These are phyloP conservation scores for Heteractis magnifica DNA, from an alignment of 92 coral and sea anemone genomes.

Conservation along the genomic window DNA sequence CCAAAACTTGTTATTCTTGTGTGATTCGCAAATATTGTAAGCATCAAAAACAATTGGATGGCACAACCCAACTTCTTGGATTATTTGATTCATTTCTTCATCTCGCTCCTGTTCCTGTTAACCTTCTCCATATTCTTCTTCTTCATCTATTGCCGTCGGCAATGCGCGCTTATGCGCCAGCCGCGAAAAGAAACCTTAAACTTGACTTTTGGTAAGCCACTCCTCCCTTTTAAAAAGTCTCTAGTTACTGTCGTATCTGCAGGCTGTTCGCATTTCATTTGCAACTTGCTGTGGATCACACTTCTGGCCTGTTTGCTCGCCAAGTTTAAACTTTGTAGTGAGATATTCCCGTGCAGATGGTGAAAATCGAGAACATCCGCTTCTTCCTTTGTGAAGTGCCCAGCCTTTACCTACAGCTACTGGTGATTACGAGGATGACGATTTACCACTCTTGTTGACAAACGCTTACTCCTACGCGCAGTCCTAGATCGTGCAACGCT, in stretches of 20 bases:
- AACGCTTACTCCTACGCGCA: conserved; percentile 27
- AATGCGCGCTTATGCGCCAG: too few species aligned
- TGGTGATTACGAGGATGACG: conserved; percentile 8
- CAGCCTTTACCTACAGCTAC: conserved; percentile 32
- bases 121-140: conserved; percentile 35
- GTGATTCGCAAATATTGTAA: too few species aligned
- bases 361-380: conserved; percentile 49
- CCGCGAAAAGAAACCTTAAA: too few species aligned
- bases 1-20: too few species aligned
- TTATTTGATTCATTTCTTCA: too few species aligned
- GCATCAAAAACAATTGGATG: too few species aligned
- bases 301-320: conserved; percentile 62
- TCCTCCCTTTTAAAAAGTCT: too few species aligned
- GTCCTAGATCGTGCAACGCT: conserved; percentile 40
- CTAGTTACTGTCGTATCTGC: too few species aligned
- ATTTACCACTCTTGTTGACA: too few species aligned
- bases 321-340: conserved; percentile 52
- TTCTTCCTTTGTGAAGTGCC: conserved; percentile 44
- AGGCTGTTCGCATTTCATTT: conserved; percentile 62
- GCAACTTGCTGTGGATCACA: conserved; percentile 50
- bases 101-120: conserved; percentile 23
- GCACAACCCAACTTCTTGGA: too few species aligned
- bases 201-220: too few species aligned
- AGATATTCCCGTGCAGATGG: conserved; percentile 47
- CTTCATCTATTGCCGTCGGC: too few species aligned